phyloP scores from a whole-genome alignment of 92 coral and sea anemone genomes.

The Parazoanthus atlanticus region DNA sequence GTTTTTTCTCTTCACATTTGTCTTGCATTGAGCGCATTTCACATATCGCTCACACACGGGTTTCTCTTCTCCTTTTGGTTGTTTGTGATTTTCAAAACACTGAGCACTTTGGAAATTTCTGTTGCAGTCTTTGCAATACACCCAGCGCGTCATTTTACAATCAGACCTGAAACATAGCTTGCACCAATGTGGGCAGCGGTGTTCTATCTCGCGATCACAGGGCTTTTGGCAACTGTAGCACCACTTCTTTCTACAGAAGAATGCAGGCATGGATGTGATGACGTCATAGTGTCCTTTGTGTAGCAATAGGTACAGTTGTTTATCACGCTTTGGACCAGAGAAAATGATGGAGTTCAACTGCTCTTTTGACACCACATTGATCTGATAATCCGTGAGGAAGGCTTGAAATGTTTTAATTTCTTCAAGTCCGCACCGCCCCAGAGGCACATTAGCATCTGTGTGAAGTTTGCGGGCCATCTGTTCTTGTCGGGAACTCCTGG shows the following conservation, averaged over 20 bases:
- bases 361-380: constrained; percentile 19
- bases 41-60: background rate
- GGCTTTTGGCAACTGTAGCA: background rate
- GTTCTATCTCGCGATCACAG: background rate
- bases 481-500: background rate
- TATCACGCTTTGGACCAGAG: background rate
- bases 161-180: no score
- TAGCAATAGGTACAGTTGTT: background rate
- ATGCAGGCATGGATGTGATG: constrained; percentile 25
- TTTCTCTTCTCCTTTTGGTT: no score
- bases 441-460: no score
- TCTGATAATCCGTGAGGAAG: no score
- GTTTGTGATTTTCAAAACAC: no score
- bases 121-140: no score
- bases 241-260: no score
- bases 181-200: no score
- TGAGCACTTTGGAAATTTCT: no score
- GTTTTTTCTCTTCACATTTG: background rate
- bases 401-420: no score
- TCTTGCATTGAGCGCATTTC: background rate
- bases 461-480: constrained; percentile 3
- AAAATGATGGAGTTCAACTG: constrained; percentile 7
- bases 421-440: no score
- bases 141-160: no score
- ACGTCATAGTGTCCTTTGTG: constrained; percentile 48